A percentile compares a stretch with the other conserved stretches of the same genome.
Conservation (phyloP, 2,113 vertebrate species). For the Trematocara marginatum region DNA sequence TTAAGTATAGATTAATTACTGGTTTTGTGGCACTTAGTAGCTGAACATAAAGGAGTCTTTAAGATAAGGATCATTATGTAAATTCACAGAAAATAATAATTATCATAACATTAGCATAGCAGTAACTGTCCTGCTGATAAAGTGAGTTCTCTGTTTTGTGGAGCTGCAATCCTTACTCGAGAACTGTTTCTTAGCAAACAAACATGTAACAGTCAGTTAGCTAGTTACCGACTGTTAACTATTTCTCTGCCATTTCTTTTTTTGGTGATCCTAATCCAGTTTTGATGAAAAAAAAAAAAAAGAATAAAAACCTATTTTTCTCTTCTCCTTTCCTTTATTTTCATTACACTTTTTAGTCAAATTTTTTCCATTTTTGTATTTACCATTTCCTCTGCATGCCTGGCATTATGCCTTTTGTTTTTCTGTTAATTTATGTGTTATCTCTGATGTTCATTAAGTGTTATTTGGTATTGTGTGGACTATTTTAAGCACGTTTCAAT, state of each 20-base stretch:
- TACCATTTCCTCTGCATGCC: not conserved
- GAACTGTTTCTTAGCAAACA: not conserved
- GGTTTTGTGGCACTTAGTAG: not conserved
- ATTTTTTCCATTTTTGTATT: not conserved
- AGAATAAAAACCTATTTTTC: not conserved
- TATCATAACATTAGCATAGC: not conserved
- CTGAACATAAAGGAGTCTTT: not conserved
- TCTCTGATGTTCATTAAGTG: not conserved
- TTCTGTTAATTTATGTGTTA: not conserved
- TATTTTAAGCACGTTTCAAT: not conserved
- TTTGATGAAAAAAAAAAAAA: not conserved
- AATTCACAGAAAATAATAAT: not conserved
- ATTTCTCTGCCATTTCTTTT: not conserved
- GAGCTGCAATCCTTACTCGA: not conserved
- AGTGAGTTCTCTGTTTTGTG: not conserved
- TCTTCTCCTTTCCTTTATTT: not conserved
- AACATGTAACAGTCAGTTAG: not conserved
- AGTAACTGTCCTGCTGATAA: not conserved
- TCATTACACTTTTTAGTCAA: not conserved
- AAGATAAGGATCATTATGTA: not conserved
- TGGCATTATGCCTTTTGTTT: not conserved
- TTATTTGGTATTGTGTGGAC: not conserved
- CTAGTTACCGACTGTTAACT: not conserved
- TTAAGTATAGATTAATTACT: not conserved
- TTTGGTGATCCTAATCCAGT: not conserved